These are phyloP conservation scores for Exocentrus adspersus DNA, from an alignment of 2,888 invertebrate species.

Conservation along the genomic window DNA sequence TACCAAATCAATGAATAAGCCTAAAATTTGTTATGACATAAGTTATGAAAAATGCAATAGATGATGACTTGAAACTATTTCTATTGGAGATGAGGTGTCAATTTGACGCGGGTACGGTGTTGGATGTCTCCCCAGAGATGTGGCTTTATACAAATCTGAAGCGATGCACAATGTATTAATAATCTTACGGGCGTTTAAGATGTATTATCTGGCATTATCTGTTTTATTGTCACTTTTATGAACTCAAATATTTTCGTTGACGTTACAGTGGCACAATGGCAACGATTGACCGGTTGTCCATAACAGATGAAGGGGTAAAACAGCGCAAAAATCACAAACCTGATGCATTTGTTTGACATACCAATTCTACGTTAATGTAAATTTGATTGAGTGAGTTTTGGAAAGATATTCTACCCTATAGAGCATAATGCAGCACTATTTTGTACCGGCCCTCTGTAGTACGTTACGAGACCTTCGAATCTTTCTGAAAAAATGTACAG, in stretches of 20 bases:
- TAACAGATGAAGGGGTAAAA: no score
- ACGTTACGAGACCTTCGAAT: no score
- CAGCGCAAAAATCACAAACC: no score
- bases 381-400: no score
- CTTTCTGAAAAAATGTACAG: no score
- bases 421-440: no score
- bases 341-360: no score
- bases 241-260: constrained; percentile 15
- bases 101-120: constrained; percentile 42
- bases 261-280: background rate
- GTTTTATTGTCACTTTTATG: constrained; percentile 17
- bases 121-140: constrained; percentile 29
- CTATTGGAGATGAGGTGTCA: constrained; percentile 47
- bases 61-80: constrained; percentile 53
- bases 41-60: constrained; percentile 54
- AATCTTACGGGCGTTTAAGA: constrained; percentile 28
- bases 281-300: background rate
- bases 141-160: constrained; percentile 25
- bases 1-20: constrained; percentile 51
- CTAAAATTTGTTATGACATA: constrained; percentile 55
- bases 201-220: constrained; percentile 28
- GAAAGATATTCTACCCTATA: no score
- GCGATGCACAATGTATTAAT: constrained; percentile 30
- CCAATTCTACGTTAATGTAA: no score
- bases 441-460: no score